Conservation (phyloP, 2,888 invertebrate species). For the Acronicta leporina region DNA sequence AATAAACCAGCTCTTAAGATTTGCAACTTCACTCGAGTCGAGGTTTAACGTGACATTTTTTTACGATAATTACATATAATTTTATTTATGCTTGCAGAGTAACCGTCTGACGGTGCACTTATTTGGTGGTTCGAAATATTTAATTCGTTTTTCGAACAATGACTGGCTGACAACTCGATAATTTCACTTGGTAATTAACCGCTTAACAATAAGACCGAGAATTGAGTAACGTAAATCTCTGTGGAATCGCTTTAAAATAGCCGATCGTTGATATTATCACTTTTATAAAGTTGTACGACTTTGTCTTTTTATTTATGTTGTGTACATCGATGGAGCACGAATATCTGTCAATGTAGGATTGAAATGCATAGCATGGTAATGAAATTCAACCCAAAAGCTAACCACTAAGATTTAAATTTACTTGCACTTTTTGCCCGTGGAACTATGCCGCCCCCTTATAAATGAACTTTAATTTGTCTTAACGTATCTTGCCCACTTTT, state of each 20-base stretch:
- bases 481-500: conserved; percentile 30
- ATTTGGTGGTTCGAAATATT: conserved; percentile 75
- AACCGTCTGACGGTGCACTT: conserved; percentile 64
- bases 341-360: conserved; percentile 53
- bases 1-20: conserved; percentile 64
- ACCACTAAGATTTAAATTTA: conserved; percentile 25
- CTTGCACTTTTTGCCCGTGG: neutral
- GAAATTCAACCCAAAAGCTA: conserved; percentile 23
- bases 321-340: conserved; percentile 50
- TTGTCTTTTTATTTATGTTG: conserved; percentile 67
- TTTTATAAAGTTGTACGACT: conserved; percentile 73
- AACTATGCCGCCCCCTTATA: conserved; percentile 43
- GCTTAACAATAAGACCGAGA: conserved; percentile 56
- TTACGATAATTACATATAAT: conserved; percentile 70
- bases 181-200: conserved; percentile 54
- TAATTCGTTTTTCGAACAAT: conserved; percentile 59
- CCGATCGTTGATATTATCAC: conserved; percentile 64
- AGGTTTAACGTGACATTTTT: conserved; percentile 51
- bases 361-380: conserved; percentile 11
- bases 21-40: conserved; percentile 46
- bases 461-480: conserved; percentile 53
- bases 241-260: conserved; percentile 45
- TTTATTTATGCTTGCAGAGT: conserved; percentile 70
- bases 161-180: conserved; percentile 51
- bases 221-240: conserved; percentile 48